Evolutionary conservation across 2,113 vertebrate species (phyloP).

Genomic region (Conger conger): DNA sequence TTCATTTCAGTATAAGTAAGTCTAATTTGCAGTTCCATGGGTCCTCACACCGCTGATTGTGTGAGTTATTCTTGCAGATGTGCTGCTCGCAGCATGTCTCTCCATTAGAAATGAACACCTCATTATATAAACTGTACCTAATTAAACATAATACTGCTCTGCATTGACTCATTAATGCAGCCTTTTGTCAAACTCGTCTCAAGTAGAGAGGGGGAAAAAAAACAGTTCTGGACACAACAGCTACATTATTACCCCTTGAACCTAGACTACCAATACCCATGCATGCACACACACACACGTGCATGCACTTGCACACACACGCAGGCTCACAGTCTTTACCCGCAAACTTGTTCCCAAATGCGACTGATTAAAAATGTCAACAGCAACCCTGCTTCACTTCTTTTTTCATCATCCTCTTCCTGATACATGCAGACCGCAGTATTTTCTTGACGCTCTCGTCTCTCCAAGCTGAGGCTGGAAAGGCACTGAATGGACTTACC

Average conservation of each 20-base stretch:
- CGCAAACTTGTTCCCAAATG: neutral
- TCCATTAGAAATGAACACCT: conserved; percentile 99
- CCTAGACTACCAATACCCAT: neutral
- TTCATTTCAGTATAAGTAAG: conserved; percentile 97
- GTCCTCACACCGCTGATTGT: conserved; percentile 96
- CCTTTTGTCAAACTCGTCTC: conserved; percentile 74
- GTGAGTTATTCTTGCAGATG: conserved; percentile 99
- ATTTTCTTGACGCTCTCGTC: neutral
- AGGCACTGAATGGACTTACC: neutral
- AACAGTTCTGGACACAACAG: conserved; percentile 71
- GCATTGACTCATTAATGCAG: conserved; percentile 96
- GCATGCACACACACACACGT: neutral
- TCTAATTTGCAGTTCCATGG: conserved; percentile 98
- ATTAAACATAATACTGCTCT: conserved; percentile 98
- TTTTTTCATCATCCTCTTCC: neutral
- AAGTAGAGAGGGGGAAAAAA: conserved; percentile 42
- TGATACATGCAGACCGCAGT: neutral
- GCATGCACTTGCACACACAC: neutral
- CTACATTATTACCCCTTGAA: conserved; percentile 63
- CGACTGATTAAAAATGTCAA: conserved; percentile 1
- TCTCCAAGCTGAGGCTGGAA: neutral
- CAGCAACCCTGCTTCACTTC: neutral
- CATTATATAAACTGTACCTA: conserved; percentile 99
- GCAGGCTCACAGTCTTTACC: neutral
- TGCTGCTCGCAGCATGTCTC: conserved; percentile 96